Percentiles rank a stretch among this genome's conserved stretches.
Evolutionary conservation across 92 coral and sea anemone genomes (phyloP).

Genomic region (Scolanthus callimorphus): DNA sequence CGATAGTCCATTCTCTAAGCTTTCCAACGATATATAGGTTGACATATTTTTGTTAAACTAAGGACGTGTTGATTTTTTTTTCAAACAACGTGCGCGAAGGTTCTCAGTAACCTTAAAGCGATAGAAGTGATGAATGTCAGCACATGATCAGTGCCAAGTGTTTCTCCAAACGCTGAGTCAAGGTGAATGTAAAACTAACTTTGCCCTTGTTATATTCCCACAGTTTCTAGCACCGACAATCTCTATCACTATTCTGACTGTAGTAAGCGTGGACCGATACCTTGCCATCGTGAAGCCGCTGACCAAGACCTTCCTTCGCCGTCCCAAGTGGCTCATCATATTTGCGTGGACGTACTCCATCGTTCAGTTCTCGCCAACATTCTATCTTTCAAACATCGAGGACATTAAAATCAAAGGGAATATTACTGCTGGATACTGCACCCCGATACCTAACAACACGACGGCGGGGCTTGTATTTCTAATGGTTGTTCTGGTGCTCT

Average conservation of each 20-base stretch:
- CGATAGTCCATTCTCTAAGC: too few relatives aligned
- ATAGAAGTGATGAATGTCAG: too few relatives aligned
- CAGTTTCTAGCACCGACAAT: conserved; percentile 41
- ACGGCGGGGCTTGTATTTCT: conserved; percentile 26
- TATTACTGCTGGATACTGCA: conserved; percentile 50
- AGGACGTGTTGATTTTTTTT: too few relatives aligned
- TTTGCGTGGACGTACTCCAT: conserved; percentile 61
- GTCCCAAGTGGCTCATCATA: conserved; percentile 43
- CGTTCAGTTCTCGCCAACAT: conserved; percentile 42
- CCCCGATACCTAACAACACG: conserved; percentile 44
- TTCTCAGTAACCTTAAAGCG: too few relatives aligned
- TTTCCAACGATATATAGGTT: too few relatives aligned
- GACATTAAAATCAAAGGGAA: conserved; percentile 13
- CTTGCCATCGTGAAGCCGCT: conserved; percentile 56
- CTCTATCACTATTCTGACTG: conserved; percentile 50
- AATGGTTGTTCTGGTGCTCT: conserved; percentile 23
- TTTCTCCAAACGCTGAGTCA: too few relatives aligned
- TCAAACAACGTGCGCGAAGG: too few relatives aligned
- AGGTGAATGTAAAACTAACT: too few relatives aligned
- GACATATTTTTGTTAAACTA: too few relatives aligned
- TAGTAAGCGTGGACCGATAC: conserved; percentile 68
- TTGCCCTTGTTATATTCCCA: background rate
- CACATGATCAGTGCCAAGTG: too few relatives aligned
- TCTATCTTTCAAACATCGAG: conserved; percentile 28
- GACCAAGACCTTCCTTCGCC: conserved; percentile 16